Percentiles rank a stretch among this genome's conserved stretches.
Evolutionary conservation across 2,888 invertebrate genomes (phyloP).

Genomic region (Idaea dimidiata): DNA sequence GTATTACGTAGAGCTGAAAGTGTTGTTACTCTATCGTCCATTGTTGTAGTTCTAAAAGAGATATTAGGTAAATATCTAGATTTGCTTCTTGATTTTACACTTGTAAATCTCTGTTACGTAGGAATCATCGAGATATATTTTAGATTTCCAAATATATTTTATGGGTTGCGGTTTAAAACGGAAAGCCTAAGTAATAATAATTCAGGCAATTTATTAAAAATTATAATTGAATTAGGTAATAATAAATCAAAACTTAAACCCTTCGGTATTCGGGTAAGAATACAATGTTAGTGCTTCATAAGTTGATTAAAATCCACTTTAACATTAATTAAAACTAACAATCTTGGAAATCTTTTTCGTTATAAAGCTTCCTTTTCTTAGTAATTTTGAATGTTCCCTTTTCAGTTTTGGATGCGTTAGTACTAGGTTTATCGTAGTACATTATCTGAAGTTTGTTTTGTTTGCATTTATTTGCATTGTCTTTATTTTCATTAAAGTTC

Average conservation of each 20-base stretch:
- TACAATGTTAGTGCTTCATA: too few relatives aligned
- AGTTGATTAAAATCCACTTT: conserved; percentile 10
- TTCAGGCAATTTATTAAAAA: too few relatives aligned
- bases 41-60: neutral
- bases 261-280: too few relatives aligned
- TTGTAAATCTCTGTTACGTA: too few relatives aligned
- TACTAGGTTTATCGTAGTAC: conserved; percentile 44
- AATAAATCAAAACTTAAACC: too few relatives aligned
- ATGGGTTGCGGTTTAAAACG: too few relatives aligned
- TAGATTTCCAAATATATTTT: too few relatives aligned
- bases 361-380: conserved; percentile 71
- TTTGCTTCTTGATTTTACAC: too few relatives aligned
- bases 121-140: too few relatives aligned
- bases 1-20: neutral
- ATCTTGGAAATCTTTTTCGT: conserved; percentile 65
- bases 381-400: conserved; percentile 66
- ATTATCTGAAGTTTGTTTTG: conserved; percentile 54
- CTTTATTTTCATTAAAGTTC: neutral
- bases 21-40: neutral
- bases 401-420: conserved; percentile 36
- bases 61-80: too few relatives aligned
- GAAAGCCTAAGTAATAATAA: too few relatives aligned
- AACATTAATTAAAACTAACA: conserved; percentile 38
- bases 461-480: conserved; percentile 23
- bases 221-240: too few relatives aligned